A percentile compares a stretch with the other conserved stretches of the same genome.
Conservation (phyloP, 2,797 vertebrate species). For the Salarias fasciatus region DNA sequence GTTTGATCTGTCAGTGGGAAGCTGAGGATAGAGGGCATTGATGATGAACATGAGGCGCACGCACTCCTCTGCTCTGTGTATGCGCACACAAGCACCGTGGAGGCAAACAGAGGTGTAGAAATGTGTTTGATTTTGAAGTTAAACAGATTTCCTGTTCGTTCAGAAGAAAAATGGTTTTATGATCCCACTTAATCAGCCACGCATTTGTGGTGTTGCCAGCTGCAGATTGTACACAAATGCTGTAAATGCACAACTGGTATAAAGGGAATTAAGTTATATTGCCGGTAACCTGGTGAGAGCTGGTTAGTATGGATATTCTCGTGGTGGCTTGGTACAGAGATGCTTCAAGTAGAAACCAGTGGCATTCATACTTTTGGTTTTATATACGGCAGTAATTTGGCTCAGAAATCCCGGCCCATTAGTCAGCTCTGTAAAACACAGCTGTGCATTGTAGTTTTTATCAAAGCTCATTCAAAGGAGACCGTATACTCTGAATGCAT, state of each 20-base stretch:
- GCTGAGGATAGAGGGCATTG: slow-evolving; percentile 56
- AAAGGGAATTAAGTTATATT: neutral
- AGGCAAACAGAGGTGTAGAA: slow-evolving; percentile 34
- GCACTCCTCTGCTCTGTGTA: slow-evolving; percentile 2
- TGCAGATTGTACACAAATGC: slow-evolving; percentile 16
- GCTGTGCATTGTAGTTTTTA: no score
- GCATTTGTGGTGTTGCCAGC: slow-evolving; percentile 22
- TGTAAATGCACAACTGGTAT: slow-evolving; percentile 6
- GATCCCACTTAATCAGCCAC: slow-evolving; percentile 19
- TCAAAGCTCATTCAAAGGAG: no score
- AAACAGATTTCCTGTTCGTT: slow-evolving; percentile 46
- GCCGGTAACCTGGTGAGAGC: slow-evolving; percentile 12
- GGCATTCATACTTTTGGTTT: no score
- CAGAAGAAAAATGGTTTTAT: slow-evolving; percentile 30
- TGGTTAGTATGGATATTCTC: neutral
- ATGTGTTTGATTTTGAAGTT: slow-evolving; percentile 46
- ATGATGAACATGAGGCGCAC: slow-evolving; percentile 38
- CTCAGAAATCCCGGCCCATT: no score
- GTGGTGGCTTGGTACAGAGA: no score
- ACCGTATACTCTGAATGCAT: no score
- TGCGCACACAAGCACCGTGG: neutral
- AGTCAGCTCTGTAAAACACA: no score
- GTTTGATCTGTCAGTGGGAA: slow-evolving; percentile 77
- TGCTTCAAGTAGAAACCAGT: no score
- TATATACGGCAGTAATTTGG: no score